Evolutionary conservation across 2,113 vertebrate species (phyloP), one percentile per base, ranked within the genome.

Genomic region (Ciconia boyciana): DNA sequence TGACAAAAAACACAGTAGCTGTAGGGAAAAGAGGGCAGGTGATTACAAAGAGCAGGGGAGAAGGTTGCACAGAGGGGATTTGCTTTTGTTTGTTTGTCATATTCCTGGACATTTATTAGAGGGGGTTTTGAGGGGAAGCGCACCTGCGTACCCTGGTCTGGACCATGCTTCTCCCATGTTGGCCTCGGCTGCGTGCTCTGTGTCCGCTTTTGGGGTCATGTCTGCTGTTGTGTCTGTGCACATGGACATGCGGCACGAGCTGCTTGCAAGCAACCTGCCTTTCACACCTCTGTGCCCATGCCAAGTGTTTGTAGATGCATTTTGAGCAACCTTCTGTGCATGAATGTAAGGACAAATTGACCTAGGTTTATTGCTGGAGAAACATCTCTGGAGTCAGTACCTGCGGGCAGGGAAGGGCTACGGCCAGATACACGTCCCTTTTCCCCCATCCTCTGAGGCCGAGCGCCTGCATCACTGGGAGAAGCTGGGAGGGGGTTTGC

Each of bases 211-310:
- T 62, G 32, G 39, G 13, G 10, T 57, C 7, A 1, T 32, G 34
- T 19, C 15, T 32, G 29, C 52, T 46, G 31, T 14, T 7, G 1
- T 68, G 49, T 41, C 49, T 13, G 0, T 28, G 78, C 57, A 25
- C 8, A 0, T 13, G 49, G 70, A 17, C 5, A 0, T 15, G 43
- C 5, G 6, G 24, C 60, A 34, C 0, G 0, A 32, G 48, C 28
- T 83, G 49, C 77, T 58, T 15, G 10, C 6, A 5, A 9, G 69
- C 41, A 55, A 16, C 41, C 54, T 62, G 90, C 60, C 90, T 57
- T 58, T 61, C 60, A 39, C 41, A 11, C 55, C 31, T 7, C 72
- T 46, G 41, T 69, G 44, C 69, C 77, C 5, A 0, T 10, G 16
- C 46, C 54, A 41, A 36, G 60, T 32, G 39, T 24, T 24, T n/a